Evolutionary conservation across 2,113 vertebrate species (phyloP).

Genomic region (Tamias sibiricus): DNA sequence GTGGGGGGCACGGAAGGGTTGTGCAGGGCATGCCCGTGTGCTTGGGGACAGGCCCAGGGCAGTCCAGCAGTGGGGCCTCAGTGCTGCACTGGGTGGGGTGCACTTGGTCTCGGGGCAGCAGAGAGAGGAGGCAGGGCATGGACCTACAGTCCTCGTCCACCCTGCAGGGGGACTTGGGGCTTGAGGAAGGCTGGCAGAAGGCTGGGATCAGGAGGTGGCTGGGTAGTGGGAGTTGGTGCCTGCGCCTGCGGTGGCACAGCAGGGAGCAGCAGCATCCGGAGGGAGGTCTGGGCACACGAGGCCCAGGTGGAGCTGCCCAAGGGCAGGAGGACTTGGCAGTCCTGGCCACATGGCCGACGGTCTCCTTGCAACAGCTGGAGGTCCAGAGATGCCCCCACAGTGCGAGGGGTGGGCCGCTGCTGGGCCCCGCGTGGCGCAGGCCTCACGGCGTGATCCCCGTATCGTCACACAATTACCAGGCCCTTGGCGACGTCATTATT

Average conservation of each 20-base stretch:
- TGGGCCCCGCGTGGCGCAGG: not conserved
- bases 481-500: fast-evolving
- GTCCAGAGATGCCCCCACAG: not conserved
- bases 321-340: too few relatives aligned
- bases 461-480: fast-evolving
- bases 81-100: too few relatives aligned
- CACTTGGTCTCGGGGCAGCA: not conserved
- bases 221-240: too few relatives aligned
- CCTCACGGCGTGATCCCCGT: fast-evolving
- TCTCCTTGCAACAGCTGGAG: not conserved
- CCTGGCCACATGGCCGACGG: too few relatives aligned
- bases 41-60: too few relatives aligned
- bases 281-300: too few relatives aligned
- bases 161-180: too few relatives aligned
- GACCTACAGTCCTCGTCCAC: too few relatives aligned
- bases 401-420: not conserved
- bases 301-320: too few relatives aligned
- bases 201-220: too few relatives aligned
- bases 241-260: not conserved
- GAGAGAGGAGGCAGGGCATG: not conserved
- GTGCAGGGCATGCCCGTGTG: too few relatives aligned
- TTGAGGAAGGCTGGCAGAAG: not conserved
- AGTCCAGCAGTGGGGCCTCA: too few relatives aligned
- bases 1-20: not conserved
- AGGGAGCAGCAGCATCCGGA: not conserved